Conservation (phyloP, 2,888 invertebrate genomes). For the Melangyna quadrimaculata region DNA sequence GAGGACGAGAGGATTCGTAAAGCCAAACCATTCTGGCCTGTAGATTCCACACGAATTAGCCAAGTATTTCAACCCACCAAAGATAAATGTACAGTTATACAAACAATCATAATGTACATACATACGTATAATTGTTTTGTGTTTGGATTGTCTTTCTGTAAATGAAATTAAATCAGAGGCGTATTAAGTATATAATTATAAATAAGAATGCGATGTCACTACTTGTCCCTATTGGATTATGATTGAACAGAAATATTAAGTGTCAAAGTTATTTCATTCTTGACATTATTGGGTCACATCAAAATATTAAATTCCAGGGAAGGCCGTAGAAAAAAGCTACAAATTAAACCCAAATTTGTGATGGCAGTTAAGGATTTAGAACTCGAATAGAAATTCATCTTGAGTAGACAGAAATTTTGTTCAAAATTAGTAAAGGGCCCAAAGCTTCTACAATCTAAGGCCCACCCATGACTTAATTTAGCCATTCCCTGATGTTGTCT, state of each 20-base stretch:
- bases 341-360: no score
- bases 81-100: no score
- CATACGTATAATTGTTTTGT: conserved; percentile 39
- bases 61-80: conserved; percentile 29
- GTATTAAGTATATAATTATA: neutral
- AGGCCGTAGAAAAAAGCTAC: no score
- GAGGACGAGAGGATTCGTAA: conserved; percentile 41
- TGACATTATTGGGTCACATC: neutral
- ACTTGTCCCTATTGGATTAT: neutral
- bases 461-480: neutral
- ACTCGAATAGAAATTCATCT: no score
- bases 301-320: neutral
- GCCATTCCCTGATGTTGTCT: neutral
- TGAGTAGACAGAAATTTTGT: no score
- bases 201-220: no score
- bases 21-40: conserved; percentile 10
- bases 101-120: no score
- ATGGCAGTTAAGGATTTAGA: no score
- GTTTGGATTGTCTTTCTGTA: conserved; percentile 27
- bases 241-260: neutral
- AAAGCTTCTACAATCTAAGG: neutral
- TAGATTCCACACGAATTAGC: conserved; percentile 9
- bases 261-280: no score
- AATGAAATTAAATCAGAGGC: conserved; percentile 5
- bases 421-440: neutral